Evolutionary conservation across 2,113 vertebrate species (phyloP), one percentile per base, ranked within the genome.

Genomic region (Strix uralensis): DNA sequence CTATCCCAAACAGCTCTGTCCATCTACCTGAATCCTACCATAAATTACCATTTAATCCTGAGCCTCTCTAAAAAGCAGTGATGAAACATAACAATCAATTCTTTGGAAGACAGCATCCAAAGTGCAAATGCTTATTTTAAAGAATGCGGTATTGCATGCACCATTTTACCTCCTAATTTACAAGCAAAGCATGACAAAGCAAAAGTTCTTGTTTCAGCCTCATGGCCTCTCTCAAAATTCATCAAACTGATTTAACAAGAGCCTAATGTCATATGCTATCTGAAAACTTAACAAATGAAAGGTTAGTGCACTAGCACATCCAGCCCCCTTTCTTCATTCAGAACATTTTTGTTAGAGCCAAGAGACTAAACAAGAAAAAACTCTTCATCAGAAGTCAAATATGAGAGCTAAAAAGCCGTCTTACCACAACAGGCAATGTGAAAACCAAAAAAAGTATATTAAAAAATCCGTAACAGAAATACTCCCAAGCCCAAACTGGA

Each of bases 151-250:
- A 87, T 63, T 66, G 82, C 96, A 94, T 97, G 96, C 91, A 96
- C 63, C 51, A n/a, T 86, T 97, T 93, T 54, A 86, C 34, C 67
- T 92, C 78, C 95, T 96, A 22, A 59, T 86, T 92, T 73, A 93
- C 46, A 91, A 94, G 95, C 95, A 92, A 94, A 95, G 94, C 88
- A 94, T 91, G 95, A 94, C 88, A 94, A 93, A 96, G 87, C 96
- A 92, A 55, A 89, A 93, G 78, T 81, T 96, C 97, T 85, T 96
- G 94, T 95, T 96, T 95, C 90, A 97, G 96, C 95, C 86, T 96
- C 92, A 13, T 82, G 92, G 84, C 84, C 93, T 92, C 80, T 94
- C 66, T 82, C 86, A 88, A 94, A 95, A 95, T 81, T 80, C 49
- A 90, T 52, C 62, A 67, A 86, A 86, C 84, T 72, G 80, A 92